These are phyloP conservation scores for Drosophila meridiana DNA, from an alignment of 2,888 invertebrate genomes.

Conservation along the genomic window DNA sequence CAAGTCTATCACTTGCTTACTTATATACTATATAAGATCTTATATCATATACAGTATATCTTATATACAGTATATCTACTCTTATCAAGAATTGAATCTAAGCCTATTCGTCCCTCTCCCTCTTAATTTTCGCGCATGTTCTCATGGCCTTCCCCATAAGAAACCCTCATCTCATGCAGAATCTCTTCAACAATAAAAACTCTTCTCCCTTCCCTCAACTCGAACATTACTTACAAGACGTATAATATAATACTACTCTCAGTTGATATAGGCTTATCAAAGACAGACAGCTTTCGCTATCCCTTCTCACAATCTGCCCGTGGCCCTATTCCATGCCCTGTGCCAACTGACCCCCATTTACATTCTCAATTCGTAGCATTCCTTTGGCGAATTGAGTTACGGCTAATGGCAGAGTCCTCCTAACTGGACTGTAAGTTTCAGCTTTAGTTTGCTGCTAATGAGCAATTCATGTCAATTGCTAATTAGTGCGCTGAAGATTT, in stretches of 20 bases:
- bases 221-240: background rate
- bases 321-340: background rate
- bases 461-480: conserved; percentile 83
- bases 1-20: too few relatives aligned
- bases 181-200: background rate
- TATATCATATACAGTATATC: too few relatives aligned
- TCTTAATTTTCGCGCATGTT: background rate
- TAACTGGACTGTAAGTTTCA: conserved; percentile 56
- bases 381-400: conserved; percentile 16
- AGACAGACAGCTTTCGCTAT: background rate
- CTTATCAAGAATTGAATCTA: too few relatives aligned
- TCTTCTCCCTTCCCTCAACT: background rate
- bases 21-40: too few relatives aligned
- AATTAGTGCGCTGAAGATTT: conserved; percentile 80
- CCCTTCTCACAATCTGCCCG: conserved; percentile 1
- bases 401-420: conserved; percentile 13
- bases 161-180: background rate
- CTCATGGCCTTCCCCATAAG: background rate
- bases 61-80: too few relatives aligned
- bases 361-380: conserved; percentile 45
- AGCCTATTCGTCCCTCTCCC: too few relatives aligned
- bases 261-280: background rate
- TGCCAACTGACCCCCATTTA: conserved; percentile 27
- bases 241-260: background rate
- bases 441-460: conserved; percentile 76